Conservation (phyloP, 2,797 vertebrate genomes). For the Poeciliopsis presidionis region DNA sequence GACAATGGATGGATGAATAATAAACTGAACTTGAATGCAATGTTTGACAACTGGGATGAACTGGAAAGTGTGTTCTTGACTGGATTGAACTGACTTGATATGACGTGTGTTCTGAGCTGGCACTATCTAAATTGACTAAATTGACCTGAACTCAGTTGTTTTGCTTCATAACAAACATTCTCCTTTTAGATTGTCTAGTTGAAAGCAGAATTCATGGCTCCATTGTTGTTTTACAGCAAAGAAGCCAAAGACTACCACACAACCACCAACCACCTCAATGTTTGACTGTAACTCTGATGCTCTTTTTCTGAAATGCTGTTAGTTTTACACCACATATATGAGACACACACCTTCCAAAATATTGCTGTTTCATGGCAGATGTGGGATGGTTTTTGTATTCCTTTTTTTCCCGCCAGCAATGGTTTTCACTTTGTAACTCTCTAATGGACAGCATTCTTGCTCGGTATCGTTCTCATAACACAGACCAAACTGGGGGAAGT, state of each 20-base stretch:
- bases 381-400: not conserved
- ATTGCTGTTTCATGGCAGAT: not conserved
- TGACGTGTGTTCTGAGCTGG: not conserved
- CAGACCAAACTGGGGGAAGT: not conserved
- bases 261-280: not conserved
- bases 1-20: too few relatives aligned
- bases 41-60: not conserved
- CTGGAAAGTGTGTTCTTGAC: not conserved
- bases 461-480: not conserved
- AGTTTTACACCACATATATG: not conserved
- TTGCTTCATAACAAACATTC: not conserved
- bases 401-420: too few relatives aligned
- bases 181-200: not conserved
- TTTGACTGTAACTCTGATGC: not conserved
- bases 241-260: not conserved
- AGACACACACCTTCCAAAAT: not conserved
- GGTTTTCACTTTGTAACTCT: not conserved
- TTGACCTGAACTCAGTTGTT: not conserved
- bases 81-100: not conserved
- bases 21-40: not conserved
- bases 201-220: not conserved
- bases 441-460: not conserved
- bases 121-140: not conserved
- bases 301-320: not conserved
- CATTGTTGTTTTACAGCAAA: not conserved